These are phyloP conservation scores for Brachyhypopomus occidentalis DNA, from an alignment of 2,113 vertebrate genomes.

Conservation along the genomic window DNA sequence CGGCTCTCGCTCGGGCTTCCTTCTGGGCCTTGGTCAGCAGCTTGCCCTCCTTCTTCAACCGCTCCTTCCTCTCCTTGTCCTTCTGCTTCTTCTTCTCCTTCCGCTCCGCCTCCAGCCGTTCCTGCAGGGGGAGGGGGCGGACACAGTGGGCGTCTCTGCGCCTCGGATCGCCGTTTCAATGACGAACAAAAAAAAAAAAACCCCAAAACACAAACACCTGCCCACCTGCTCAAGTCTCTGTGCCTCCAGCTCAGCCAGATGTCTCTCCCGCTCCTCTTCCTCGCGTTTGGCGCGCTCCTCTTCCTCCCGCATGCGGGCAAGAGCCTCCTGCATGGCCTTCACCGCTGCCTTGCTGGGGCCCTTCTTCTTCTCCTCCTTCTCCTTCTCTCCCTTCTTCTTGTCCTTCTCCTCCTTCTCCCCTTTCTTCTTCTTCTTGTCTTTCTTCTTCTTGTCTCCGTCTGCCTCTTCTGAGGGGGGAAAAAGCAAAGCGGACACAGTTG, in stretches of 20 bases:
- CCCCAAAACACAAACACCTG: too few relatives aligned
- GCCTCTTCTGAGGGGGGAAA: slow-evolving; percentile 72
- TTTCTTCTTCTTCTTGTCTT: slow-evolving; percentile 92
- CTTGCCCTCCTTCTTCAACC: slow-evolving; percentile 97
- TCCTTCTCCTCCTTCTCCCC: slow-evolving; percentile 72
- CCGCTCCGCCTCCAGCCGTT: slow-evolving; percentile 91
- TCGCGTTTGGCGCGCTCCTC: slow-evolving; percentile 89
- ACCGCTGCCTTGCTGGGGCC: slow-evolving; percentile 95
- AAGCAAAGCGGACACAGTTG: neutral
- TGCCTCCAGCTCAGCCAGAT: slow-evolving; percentile 89
- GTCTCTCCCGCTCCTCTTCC: slow-evolving; percentile 84
- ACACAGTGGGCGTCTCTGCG: slow-evolving; percentile 6
- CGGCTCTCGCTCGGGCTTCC: slow-evolving; percentile 88
- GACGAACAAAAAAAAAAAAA: neutral
- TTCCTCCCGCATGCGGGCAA: slow-evolving; percentile 94
- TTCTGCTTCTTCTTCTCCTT: slow-evolving; percentile 97
- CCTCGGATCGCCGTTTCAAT: too few relatives aligned
- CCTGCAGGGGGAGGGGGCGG: slow-evolving; percentile 68
- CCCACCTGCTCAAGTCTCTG: slow-evolving; percentile 90
- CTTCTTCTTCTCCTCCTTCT: slow-evolving; percentile 93
- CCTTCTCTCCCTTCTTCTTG: slow-evolving; percentile 81
- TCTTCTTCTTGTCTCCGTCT: slow-evolving; percentile 93
- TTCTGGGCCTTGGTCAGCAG: slow-evolving; percentile 90
- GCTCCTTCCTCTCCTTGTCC: slow-evolving; percentile 96
- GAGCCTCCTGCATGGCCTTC: slow-evolving; percentile 96